Percentiles rank a stretch among this genome's conserved stretches.
These are phyloP conservation scores for Clunio marinus DNA, from an alignment of 2,888 invertebrate species.

Conservation along the genomic window DNA sequence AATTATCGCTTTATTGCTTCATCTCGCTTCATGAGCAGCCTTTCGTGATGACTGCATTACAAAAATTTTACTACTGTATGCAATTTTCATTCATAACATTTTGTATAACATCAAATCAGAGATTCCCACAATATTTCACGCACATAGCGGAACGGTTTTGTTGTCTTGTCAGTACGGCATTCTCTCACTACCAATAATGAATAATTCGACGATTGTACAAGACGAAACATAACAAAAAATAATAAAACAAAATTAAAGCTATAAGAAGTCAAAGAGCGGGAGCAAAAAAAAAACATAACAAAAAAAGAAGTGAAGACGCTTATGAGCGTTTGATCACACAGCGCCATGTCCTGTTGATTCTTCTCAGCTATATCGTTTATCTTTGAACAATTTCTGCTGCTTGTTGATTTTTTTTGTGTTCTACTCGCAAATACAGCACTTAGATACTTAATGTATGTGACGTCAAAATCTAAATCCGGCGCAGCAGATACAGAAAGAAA, in stretches of 20 bases:
- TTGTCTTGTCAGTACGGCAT: background rate
- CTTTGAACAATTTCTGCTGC: constrained; percentile 29
- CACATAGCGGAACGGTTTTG: background rate
- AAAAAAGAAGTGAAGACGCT: background rate
- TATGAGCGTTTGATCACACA: constrained; percentile 24
- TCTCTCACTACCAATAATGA: no score
- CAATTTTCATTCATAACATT: constrained; percentile 9
- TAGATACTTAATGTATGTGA: constrained; percentile 2
- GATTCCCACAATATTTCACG: background rate
- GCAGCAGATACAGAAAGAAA: no score
- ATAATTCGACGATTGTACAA: no score
- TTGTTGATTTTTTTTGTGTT: constrained; percentile 28
- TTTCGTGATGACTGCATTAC: background rate
- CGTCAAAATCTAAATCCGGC: no score
- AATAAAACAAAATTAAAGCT: no score
- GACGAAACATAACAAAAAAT: no score
- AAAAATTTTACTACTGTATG: background rate
- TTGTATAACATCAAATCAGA: background rate
- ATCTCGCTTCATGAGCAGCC: constrained; percentile 4
- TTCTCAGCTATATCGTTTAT: constrained; percentile 21
- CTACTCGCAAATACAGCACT: background rate
- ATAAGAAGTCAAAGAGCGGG: background rate
- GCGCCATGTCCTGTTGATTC: constrained; percentile 38
- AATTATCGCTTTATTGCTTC: constrained; percentile 36
- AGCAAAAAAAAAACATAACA: background rate